phyloP scores from a whole-genome alignment of 2,797 vertebrate genomes.

The Sebastes trivittatus region DNA sequence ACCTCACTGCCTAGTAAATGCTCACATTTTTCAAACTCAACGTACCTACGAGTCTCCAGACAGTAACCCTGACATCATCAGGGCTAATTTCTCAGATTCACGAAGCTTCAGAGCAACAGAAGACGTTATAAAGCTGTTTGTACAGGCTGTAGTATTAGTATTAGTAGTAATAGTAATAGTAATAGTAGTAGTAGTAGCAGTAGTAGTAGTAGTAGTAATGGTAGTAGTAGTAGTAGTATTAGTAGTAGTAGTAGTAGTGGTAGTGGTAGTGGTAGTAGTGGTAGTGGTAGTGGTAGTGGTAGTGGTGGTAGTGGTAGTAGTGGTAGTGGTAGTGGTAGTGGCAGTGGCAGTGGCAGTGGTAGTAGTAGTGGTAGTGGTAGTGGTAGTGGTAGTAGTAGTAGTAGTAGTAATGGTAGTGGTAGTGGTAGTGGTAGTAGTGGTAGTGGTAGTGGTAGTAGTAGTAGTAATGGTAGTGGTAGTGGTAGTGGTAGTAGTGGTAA shows the following conservation, averaged over 20 bases:
- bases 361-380: accelerated
- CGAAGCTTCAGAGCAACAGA: background rate
- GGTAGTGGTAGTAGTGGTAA: too few species aligned
- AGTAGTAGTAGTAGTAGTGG: accelerated
- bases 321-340: accelerated
- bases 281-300: too few species aligned
- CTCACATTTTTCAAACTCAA: background rate
- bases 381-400: too few species aligned
- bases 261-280: too few species aligned
- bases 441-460: accelerated
- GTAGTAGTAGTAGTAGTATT: accelerated
- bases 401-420: accelerated
- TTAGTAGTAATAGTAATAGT: accelerated
- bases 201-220: accelerated
- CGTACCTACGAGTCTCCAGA: background rate
- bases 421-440: accelerated
- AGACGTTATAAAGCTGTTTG: background rate
- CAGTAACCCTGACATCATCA: background rate
- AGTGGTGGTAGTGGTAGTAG: accelerated
- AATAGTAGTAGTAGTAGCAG: background rate
- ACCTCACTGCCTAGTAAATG: background rate
- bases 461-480: background rate
- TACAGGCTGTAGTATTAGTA: background rate
- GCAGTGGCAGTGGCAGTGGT: accelerated
- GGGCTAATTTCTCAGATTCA: background rate